Evolutionary conservation across 2,797 vertebrate species (phyloP).

Genomic region (Aratinga solstitialis): DNA sequence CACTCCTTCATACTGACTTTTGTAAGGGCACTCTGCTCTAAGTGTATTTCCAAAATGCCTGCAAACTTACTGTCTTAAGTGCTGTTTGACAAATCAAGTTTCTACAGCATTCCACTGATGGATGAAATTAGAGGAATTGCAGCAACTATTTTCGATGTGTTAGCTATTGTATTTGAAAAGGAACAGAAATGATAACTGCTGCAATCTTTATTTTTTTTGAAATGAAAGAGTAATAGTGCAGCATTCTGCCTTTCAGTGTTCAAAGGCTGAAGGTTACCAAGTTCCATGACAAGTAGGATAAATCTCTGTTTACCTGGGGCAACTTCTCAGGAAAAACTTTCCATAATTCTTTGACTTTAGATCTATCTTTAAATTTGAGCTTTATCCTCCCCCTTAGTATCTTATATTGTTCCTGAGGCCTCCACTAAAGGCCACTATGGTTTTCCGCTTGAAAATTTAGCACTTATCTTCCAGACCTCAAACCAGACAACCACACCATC

Average conservation of each 20-base stretch:
- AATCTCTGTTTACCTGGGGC: background rate
- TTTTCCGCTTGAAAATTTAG: background rate
- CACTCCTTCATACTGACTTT: background rate
- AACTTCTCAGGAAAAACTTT: background rate
- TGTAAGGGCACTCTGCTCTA: background rate
- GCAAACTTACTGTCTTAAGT: slow-evolving; percentile 11
- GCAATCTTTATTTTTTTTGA: background rate
- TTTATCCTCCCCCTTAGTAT: background rate
- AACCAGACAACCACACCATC: background rate
- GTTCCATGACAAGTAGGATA: background rate
- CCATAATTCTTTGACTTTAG: background rate
- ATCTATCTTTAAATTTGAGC: background rate
- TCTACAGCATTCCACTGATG: background rate
- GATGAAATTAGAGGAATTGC: slow-evolving; percentile 4
- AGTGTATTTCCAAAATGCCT: background rate
- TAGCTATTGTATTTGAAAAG: background rate
- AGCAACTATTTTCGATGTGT: background rate
- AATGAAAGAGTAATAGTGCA: background rate
- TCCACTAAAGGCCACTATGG: background rate
- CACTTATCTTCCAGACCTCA: background rate
- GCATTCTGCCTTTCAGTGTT: background rate
- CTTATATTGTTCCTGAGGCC: background rate
- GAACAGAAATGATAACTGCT: background rate
- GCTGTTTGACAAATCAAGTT: background rate
- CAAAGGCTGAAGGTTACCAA: background rate